phyloP scores from a whole-genome alignment of 2,797 vertebrate genomes.

The Apodemus agrarius region DNA sequence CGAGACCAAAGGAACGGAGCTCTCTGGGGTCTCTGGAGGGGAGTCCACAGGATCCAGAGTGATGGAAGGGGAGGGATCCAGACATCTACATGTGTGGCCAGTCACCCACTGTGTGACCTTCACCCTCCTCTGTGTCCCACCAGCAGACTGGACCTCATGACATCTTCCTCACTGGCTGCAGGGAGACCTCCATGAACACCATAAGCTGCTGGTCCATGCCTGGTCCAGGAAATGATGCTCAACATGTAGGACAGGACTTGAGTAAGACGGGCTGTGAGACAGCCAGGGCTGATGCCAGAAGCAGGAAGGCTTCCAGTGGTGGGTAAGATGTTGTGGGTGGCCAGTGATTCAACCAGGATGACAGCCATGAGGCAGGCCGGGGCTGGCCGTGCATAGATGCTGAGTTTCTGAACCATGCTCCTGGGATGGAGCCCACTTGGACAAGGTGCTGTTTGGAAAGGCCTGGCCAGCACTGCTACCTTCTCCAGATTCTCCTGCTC shows the following conservation, averaged over 20 bases:
- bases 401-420: neutral
- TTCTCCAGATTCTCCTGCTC: conserved; percentile 24
- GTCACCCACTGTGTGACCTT: neutral
- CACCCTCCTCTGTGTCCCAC: neutral
- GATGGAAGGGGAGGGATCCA: neutral
- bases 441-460: conserved; percentile 9
- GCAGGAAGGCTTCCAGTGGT: too few relatives aligned
- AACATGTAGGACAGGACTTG: neutral
- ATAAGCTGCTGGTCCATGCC: neutral
- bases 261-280: neutral
- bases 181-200: neutral
- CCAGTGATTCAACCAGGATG: neutral
- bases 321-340: neutral
- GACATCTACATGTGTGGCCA: neutral
- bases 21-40: neutral
- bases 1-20: neutral
- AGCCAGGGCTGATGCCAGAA: neutral
- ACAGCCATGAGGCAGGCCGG: neutral
- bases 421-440: neutral
- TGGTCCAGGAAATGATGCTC: neutral
- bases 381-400: neutral
- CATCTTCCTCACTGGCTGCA: neutral
- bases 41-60: neutral
- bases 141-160: neutral
- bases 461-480: neutral